Evolutionary conservation across 2,888 invertebrate species (phyloP).

Genomic region (Opisthograptis luteolata): DNA sequence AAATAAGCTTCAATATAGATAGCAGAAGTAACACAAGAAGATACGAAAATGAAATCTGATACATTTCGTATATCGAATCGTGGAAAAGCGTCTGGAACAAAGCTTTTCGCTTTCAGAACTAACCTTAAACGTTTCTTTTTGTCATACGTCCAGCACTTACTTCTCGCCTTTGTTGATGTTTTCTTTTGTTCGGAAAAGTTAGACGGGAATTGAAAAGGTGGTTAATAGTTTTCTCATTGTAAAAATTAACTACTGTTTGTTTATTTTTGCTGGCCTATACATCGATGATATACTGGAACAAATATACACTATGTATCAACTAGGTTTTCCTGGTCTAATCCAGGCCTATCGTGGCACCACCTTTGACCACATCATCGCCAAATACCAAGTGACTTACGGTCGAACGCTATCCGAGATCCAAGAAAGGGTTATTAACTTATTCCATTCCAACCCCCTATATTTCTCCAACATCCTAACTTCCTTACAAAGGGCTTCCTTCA

Average conservation of each 20-base stretch:
- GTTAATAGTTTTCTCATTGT: neutral
- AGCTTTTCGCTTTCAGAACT: constrained; percentile 9
- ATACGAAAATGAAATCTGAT: constrained; percentile 9
- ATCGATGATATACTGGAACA: too few species aligned
- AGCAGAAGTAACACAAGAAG: too few species aligned
- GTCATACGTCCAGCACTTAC: constrained; percentile 8
- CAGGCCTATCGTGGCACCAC: too few species aligned
- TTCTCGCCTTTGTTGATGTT: constrained; percentile 13
- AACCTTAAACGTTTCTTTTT: constrained; percentile 12
- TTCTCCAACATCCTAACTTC: constrained; percentile 18
- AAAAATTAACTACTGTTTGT: too few species aligned
- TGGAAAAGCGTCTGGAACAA: constrained; percentile 15
- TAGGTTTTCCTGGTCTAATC: too few species aligned
- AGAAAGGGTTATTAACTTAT: too few species aligned
- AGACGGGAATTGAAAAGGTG: constrained; percentile 4
- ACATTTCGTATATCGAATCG: constrained; percentile 11
- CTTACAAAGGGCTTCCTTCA: constrained; percentile 21
- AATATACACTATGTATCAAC: too few species aligned
- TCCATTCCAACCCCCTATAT: constrained; percentile 10
- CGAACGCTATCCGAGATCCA: too few species aligned
- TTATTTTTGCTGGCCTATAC: too few species aligned
- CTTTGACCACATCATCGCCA: too few species aligned
- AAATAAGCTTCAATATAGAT: too few species aligned
- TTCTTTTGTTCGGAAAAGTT: constrained; percentile 7
- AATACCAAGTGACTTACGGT: too few species aligned